These are phyloP conservation scores for Volucella zonaria DNA, from an alignment of 2,888 invertebrate genomes.

Conservation along the genomic window DNA sequence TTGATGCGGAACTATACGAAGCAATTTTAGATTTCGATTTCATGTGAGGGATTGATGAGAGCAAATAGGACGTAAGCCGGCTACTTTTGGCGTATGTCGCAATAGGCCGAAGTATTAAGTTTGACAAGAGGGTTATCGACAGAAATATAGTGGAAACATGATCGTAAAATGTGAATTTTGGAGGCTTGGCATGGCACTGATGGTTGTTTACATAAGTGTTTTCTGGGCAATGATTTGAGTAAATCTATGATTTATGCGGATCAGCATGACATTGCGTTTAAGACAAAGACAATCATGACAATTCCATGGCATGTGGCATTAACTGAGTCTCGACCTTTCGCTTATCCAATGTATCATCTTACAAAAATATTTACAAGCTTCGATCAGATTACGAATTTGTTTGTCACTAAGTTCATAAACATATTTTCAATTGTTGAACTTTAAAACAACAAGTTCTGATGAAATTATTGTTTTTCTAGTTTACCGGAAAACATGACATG, in stretches of 20 bases:
- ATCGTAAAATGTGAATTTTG: constrained; percentile 12
- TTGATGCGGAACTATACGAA: constrained; percentile 42
- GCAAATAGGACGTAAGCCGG: too few species aligned
- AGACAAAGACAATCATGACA: too few species aligned
- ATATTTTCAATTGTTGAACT: too few species aligned
- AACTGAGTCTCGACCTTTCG: background rate
- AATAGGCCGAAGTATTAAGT: constrained; percentile 30
- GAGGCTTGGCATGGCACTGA: constrained; percentile 19
- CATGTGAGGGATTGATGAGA: background rate
- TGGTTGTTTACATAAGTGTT: background rate
- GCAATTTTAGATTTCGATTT: constrained; percentile 25
- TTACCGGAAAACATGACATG: too few species aligned
- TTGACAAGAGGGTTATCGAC: constrained; percentile 14
- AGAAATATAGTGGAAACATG: background rate
- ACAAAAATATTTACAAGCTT: too few species aligned
- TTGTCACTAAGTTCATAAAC: too few species aligned
- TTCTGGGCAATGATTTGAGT: background rate
- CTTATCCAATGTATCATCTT: too few species aligned
- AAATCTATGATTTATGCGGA: constrained; percentile 1
- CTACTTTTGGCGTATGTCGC: constrained; percentile 1
- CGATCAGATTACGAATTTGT: too few species aligned
- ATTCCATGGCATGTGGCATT: background rate
- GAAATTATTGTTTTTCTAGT: too few species aligned
- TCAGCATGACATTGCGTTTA: background rate
- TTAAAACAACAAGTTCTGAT: too few species aligned